Conservation (phyloP, 2,888 invertebrate genomes). For the Microctonus hyperodae region DNA sequence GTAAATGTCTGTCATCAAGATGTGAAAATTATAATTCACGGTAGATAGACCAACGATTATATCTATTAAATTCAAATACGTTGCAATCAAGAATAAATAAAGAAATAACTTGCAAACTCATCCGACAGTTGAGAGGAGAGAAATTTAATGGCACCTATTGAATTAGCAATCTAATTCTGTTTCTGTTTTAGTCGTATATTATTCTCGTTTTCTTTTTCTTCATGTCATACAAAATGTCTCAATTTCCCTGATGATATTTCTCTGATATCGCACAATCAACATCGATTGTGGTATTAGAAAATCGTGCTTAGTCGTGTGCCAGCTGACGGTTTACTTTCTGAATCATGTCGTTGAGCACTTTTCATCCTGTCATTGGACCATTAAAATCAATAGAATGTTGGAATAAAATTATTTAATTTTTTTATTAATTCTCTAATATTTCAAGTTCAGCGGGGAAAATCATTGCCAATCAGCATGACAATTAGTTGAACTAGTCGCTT, state of each 20-base stretch:
- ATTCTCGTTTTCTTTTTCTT: slow-evolving; percentile 6
- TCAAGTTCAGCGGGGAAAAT: neutral
- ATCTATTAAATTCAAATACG: slow-evolving; percentile 24
- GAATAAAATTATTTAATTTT: neutral
- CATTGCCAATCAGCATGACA: neutral
- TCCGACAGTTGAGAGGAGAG: slow-evolving; percentile 37
- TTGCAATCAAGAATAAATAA: slow-evolving; percentile 21
- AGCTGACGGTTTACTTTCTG: neutral
- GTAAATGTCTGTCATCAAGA: slow-evolving; percentile 19
- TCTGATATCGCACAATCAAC: neutral
- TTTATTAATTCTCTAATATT: neutral
- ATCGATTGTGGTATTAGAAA: slow-evolving; percentile 14
- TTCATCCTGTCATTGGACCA: neutral
- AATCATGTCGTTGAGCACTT: neutral
- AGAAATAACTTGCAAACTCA: slow-evolving; percentile 25
- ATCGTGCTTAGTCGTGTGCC: neutral
- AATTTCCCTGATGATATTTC: neutral
- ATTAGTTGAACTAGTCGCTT: neutral
- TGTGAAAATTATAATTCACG: slow-evolving; percentile 15
- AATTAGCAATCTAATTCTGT: slow-evolving; percentile 12
- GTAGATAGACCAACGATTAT: slow-evolving; percentile 17
- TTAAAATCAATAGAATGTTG: neutral
- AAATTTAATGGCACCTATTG: slow-evolving; percentile 51
- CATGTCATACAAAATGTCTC: neutral
- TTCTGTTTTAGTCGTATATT: slow-evolving; percentile 9